A percentile compares a stretch with the other conserved stretches of the same genome.
phyloP scores from a whole-genome alignment of 2,888 invertebrate genomes.

The Ochropleura leucogaster region DNA sequence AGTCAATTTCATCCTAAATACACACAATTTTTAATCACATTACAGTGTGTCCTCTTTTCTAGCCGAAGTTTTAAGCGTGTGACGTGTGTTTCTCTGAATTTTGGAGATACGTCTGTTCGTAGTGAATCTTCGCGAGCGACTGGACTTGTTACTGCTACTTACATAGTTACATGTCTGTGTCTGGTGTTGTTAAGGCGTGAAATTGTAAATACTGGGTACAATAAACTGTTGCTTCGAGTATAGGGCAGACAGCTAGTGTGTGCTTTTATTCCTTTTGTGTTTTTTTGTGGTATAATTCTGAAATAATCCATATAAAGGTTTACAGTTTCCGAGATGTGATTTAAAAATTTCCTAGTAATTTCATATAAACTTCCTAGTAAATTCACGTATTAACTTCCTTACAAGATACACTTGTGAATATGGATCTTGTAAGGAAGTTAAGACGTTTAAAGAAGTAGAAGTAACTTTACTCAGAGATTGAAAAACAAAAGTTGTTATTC shows the following conservation, averaged over 20 bases:
- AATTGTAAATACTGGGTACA: background rate
- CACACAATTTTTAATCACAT: background rate
- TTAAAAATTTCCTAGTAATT: background rate
- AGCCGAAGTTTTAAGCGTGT: background rate
- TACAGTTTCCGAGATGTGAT: too few relatives aligned
- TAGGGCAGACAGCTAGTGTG: background rate
- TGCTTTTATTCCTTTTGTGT: background rate
- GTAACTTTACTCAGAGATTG: too few relatives aligned
- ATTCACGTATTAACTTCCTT: background rate
- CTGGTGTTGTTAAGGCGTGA: background rate
- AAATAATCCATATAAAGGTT: too few relatives aligned
- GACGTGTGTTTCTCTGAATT: background rate
- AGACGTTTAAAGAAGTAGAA: too few relatives aligned
- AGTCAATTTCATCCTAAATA: background rate
- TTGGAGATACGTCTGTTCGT: slow-evolving; percentile 6
- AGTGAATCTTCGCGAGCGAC: slow-evolving; percentile 7
- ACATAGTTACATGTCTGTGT: background rate
- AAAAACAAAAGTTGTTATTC: background rate
- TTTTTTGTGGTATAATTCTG: background rate
- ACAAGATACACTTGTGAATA: too few relatives aligned
- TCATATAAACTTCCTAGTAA: background rate
- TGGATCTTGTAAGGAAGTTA: too few relatives aligned
- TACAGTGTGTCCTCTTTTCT: background rate
- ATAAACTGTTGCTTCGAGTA: background rate
- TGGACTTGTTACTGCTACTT: slow-evolving; percentile 7